These are phyloP conservation scores for Spatulosminthurus flaviceps DNA, from an alignment of 2,888 invertebrate species.

Conservation along the genomic window DNA sequence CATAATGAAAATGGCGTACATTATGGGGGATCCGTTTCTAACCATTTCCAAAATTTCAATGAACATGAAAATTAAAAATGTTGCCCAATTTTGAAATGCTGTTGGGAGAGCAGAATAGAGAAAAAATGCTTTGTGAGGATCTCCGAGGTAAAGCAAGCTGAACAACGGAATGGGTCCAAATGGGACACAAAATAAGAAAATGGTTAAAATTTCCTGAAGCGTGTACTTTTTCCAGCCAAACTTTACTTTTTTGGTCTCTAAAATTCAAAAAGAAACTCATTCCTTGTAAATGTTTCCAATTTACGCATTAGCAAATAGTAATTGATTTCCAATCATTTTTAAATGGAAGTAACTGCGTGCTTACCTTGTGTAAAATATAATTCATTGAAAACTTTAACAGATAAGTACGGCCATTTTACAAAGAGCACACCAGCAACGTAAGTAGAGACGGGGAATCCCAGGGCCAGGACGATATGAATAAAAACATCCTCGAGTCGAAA, in stretches of 20 bases:
- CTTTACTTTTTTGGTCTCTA: not conserved
- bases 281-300: not conserved
- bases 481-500: too few relatives aligned
- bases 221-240: not conserved
- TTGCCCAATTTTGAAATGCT: not conserved
- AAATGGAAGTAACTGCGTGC: too few relatives aligned
- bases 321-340: too few relatives aligned
- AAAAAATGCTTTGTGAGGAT: not conserved
- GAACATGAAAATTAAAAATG: not conserved
- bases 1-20: not conserved
- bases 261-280: not conserved
- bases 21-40: not conserved
- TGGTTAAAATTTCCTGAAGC: not conserved
- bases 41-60: not conserved
- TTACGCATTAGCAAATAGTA: not conserved
- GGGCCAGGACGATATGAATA: too few relatives aligned
- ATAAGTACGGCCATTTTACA: not conserved
- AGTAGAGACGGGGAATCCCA: too few relatives aligned
- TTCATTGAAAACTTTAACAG: not conserved
- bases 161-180: not conserved
- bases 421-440: too few relatives aligned
- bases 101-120: not conserved
- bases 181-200: not conserved
- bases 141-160: not conserved
- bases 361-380: not conserved